Percentiles rank a stretch among this genome's conserved stretches.
These are phyloP conservation scores for Schizothorax lantsangensis DNA, from an alignment of 2,797 vertebrate species.

Conservation along the genomic window DNA sequence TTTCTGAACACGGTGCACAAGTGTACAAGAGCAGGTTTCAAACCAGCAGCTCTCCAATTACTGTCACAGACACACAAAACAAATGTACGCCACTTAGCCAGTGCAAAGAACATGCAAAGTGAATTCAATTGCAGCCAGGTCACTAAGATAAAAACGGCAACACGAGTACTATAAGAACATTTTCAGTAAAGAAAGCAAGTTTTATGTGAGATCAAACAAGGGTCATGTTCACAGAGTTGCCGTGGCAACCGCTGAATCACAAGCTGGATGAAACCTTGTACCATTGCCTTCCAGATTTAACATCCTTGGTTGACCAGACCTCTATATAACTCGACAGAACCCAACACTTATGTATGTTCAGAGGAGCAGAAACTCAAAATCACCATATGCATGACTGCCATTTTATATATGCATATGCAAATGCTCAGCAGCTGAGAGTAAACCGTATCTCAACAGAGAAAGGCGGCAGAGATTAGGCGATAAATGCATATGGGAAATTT, in stretches of 20 bases:
- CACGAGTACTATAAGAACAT: not conserved
- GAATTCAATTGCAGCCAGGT: not conserved
- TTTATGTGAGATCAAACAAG: not conserved
- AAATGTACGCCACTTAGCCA: not conserved
- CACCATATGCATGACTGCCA: conserved; percentile 24
- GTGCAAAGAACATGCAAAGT: not conserved
- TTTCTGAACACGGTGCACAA: not conserved
- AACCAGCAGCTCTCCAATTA: conserved; percentile 2
- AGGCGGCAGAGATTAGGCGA: conserved; percentile 28
- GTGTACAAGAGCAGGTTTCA: not conserved
- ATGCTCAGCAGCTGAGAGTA: conserved; percentile 16
- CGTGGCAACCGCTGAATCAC: not conserved
- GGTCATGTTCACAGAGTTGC: conserved; percentile 13
- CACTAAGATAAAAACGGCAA: not conserved
- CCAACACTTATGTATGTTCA: conserved; percentile 37
- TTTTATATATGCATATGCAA: conserved; percentile 42
- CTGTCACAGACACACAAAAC: not conserved
- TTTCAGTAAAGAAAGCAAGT: not conserved
- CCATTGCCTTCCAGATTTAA: conserved; percentile 26
- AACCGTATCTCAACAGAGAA: conserved; percentile 1
- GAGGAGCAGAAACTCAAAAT: conserved; percentile 37
- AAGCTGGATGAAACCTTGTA: not conserved
- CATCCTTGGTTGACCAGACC: conserved; percentile 17
- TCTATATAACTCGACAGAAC: not conserved
- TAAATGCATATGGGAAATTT: conserved; percentile 44